These are phyloP conservation scores for Lepus oiostolus DNA, from an alignment of 2,797 vertebrate species.

Conservation along the genomic window DNA sequence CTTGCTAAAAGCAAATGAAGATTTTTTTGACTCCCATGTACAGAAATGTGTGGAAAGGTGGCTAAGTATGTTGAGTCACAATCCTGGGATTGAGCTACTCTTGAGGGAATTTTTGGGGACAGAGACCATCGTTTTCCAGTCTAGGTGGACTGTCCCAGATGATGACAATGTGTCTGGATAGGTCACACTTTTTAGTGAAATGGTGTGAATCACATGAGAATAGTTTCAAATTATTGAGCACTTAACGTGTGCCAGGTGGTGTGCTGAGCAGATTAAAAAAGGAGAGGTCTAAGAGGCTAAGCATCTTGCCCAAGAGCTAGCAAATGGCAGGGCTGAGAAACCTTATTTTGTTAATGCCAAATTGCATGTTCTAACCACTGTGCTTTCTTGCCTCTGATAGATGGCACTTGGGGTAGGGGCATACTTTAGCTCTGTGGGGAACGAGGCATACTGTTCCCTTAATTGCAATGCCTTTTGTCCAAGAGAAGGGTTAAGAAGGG, in stretches of 20 bases:
- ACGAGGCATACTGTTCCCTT: slow-evolving; percentile 2
- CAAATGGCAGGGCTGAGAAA: not conserved
- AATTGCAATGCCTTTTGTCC: slow-evolving; percentile 50
- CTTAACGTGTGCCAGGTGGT: not conserved
- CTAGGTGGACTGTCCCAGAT: not conserved
- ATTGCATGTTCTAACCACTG: not conserved
- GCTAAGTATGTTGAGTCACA: not conserved
- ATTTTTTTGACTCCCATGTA: not conserved
- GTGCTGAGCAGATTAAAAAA: not conserved
- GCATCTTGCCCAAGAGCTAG: not conserved
- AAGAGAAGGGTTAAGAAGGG: slow-evolving; percentile 44
- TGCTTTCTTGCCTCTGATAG: not conserved
- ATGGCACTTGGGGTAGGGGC: not conserved
- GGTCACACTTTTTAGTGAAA: not conserved
- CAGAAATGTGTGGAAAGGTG: not conserved
- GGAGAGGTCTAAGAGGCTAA: not conserved
- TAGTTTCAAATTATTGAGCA: not conserved
- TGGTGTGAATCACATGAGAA: not conserved
- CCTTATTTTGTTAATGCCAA: not conserved
- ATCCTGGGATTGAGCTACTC: not conserved
- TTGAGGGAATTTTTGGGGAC: not conserved
- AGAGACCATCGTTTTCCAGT: not conserved
- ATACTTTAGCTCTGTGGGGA: not conserved
- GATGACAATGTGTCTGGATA: not conserved
- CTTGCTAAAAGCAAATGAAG: slow-evolving; percentile 19